Evolutionary conservation across 2,113 vertebrate genomes (phyloP).

Genomic region (Pan paniscus): DNA sequence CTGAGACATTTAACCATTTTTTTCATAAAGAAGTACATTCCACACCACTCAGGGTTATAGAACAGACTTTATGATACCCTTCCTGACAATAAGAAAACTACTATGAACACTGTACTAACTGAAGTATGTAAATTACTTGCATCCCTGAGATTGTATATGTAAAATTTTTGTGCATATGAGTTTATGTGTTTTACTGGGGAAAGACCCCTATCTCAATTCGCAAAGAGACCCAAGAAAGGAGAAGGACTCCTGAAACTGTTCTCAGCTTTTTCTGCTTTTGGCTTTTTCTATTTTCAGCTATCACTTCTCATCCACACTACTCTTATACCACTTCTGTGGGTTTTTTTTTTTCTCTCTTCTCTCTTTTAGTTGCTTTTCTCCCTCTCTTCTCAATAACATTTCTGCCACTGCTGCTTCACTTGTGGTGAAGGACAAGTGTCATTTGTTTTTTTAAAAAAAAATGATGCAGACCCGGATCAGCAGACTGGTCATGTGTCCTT

Average conservation of each 20-base stretch:
- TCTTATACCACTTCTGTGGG: neutral
- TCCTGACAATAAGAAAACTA: neutral
- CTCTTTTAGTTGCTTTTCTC: neutral
- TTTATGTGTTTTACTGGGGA: neutral
- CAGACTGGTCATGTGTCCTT: neutral
- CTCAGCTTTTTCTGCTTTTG: neutral
- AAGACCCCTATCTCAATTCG: neutral
- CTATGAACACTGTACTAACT: neutral
- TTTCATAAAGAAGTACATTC: neutral
- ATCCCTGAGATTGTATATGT: neutral
- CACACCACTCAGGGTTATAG: neutral
- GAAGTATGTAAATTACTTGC: neutral
- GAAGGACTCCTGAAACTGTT: neutral
- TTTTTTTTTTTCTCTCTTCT: neutral
- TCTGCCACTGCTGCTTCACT: neutral
- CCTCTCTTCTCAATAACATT: neutral
- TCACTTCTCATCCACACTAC: neutral
- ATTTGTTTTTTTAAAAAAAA: neutral
- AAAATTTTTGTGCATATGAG: neutral
- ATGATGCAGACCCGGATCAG: neutral
- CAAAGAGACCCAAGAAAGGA: neutral
- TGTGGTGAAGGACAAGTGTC: neutral
- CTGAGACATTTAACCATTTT: neutral
- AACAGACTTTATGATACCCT: neutral
- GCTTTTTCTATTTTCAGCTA: neutral